A percentile compares a stretch with the other conserved stretches of the same genome.
Conservation (phyloP, 2,888 invertebrate species). For the Seira sanloemensis region DNA sequence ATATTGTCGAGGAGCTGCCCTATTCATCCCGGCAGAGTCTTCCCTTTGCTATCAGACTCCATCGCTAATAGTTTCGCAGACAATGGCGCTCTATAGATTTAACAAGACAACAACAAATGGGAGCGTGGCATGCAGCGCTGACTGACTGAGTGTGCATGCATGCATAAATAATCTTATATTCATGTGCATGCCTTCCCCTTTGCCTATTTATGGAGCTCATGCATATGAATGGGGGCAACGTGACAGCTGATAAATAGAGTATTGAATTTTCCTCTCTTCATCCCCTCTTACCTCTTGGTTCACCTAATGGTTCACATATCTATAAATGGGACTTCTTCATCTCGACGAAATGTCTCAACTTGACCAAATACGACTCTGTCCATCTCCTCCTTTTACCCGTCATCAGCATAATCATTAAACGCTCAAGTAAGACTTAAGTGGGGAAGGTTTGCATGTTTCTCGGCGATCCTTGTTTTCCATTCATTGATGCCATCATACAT, state of each 20-base stretch:
- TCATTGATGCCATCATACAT: background rate
- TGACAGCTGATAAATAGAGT: conserved; percentile 58
- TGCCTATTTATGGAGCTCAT: conserved; percentile 54
- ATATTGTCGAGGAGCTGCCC: too few relatives aligned
- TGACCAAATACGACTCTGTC: background rate
- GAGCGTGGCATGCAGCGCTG: background rate
- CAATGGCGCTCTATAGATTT: background rate
- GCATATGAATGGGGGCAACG: conserved; percentile 44
- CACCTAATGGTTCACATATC: conserved; percentile 4
- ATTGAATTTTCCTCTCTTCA: conserved; percentile 33
- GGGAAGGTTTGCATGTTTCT: conserved; percentile 39
- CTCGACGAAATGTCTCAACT: background rate
- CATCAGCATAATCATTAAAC: conserved; percentile 2
- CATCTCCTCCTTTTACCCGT: background rate
- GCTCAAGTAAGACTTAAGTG: conserved; percentile 49
- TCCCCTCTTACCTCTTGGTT: background rate
- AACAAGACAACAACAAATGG: conserved; percentile 35
- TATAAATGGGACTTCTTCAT: background rate
- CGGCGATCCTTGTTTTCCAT: conserved; percentile 4
- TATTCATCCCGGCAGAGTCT: background rate
- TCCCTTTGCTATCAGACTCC: background rate
- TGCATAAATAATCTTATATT: conserved; percentile 39
- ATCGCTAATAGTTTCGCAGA: background rate
- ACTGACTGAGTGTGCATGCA: conserved; percentile 7
- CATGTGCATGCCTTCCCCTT: background rate